Percentiles rank a stretch among this genome's conserved stretches.
These are phyloP conservation scores for Phaethornis superciliosus DNA, from an alignment of 2,113 vertebrate genomes.

Conservation along the genomic window DNA sequence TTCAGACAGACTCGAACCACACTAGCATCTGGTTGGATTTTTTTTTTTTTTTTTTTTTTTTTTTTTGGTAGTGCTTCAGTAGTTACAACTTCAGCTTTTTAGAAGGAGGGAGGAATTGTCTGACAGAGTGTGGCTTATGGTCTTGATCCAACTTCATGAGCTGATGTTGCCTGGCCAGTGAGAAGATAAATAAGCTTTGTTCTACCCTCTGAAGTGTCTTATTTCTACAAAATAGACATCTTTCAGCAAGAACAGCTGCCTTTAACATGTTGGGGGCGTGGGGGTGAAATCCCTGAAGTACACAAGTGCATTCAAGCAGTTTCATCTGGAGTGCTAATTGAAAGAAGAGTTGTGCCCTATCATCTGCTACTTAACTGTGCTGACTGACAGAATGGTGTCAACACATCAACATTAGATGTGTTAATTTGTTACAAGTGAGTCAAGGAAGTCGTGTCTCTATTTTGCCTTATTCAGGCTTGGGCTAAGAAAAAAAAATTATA, in stretches of 20 bases:
- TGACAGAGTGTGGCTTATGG: not conserved
- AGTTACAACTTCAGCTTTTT: not conserved
- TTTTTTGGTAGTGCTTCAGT: not conserved
- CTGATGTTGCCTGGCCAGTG: not conserved
- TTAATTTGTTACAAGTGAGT: not conserved
- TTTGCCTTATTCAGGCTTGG: not conserved
- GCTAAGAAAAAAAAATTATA: not conserved
- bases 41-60: too few relatives aligned
- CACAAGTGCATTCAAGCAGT: not conserved
- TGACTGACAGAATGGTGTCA: not conserved
- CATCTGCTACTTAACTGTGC: not conserved
- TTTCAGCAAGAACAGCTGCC: not conserved
- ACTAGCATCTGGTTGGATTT: not conserved
- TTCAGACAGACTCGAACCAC: not conserved
- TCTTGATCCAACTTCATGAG: not conserved
- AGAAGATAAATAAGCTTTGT: not conserved
- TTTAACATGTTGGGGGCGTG: fast-evolving
- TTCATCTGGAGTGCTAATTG: not conserved
- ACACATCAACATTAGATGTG: not conserved
- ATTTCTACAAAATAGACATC: not conserved
- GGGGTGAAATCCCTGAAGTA: not conserved
- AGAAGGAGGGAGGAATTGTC: not conserved
- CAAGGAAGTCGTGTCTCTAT: not conserved
- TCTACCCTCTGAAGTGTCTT: not conserved
- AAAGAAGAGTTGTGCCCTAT: not conserved